Evolutionary conservation across 2,888 invertebrate species (phyloP).

Genomic region (Lasioglossum pauxillum): DNA sequence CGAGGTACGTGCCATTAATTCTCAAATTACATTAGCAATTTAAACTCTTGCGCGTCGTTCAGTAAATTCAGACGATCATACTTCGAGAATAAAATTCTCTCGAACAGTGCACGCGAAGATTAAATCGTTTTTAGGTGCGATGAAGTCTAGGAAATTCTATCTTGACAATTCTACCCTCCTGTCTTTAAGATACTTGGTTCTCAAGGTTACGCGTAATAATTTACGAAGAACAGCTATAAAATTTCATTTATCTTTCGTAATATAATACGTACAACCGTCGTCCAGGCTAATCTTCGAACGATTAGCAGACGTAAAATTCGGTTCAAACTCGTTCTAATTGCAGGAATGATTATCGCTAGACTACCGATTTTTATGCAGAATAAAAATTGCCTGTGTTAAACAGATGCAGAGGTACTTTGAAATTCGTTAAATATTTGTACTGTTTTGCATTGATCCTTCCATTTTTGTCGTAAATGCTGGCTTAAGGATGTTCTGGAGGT

Average conservation of each 20-base stretch:
- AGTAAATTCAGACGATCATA: background rate
- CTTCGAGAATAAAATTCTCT: background rate
- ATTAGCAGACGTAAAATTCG: background rate
- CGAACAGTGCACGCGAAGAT: background rate
- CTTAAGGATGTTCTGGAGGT: no score
- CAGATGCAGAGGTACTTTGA: no score
- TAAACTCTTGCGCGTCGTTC: background rate
- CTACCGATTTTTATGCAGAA: background rate
- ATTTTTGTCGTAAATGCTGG: no score
- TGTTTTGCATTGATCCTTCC: no score
- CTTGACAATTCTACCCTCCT: background rate
- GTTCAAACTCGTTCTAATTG: background rate
- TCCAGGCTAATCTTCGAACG: background rate
- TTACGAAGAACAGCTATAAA: background rate
- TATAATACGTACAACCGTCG: background rate
- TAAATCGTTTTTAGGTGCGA: background rate
- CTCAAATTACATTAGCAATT: background rate
- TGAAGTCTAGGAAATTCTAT: background rate
- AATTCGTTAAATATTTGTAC: no score
- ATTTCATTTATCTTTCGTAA: background rate
- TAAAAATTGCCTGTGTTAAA: no score
- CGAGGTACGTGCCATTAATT: conserved; percentile 38
- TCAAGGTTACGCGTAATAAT: background rate
- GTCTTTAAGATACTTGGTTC: background rate
- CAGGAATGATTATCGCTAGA: background rate